Evolutionary conservation across 2,888 invertebrate genomes (phyloP).

Genomic region (Orchesellides sinensis): DNA sequence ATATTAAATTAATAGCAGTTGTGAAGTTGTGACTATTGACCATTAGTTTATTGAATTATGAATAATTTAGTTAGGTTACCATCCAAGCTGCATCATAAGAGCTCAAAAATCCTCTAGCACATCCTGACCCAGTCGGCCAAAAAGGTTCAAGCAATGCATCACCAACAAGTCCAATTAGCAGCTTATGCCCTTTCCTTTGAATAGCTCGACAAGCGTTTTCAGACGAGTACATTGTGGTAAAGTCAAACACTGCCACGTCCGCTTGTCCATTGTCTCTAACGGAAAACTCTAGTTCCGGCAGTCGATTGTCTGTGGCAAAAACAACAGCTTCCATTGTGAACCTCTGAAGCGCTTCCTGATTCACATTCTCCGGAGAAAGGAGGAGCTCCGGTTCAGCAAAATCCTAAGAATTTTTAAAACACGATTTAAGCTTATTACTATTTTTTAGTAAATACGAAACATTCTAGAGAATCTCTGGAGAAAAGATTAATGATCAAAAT

Average conservation of each 20-base stretch:
- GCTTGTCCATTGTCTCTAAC: slow-evolving; percentile 79
- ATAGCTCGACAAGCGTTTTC: slow-evolving; percentile 78
- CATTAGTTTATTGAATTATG: too few relatives aligned
- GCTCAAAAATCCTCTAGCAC: slow-evolving; percentile 80
- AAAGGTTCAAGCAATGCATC: slow-evolving; percentile 80
- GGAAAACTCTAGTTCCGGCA: slow-evolving; percentile 78
- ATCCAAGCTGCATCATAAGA: slow-evolving; percentile 80
- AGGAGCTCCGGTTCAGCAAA: slow-evolving; percentile 78
- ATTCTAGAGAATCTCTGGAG: too few relatives aligned
- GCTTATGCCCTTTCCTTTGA: slow-evolving; percentile 77
- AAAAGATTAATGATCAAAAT: too few relatives aligned
- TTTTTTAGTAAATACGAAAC: too few relatives aligned
- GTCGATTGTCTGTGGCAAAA: slow-evolving; percentile 76
- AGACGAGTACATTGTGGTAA: slow-evolving; percentile 80
- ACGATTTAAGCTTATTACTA: too few relatives aligned
- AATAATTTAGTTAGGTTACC: too few relatives aligned
- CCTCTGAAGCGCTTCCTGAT: slow-evolving; percentile 77
- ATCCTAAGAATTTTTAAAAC: slow-evolving; percentile 76
- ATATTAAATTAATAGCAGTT: too few relatives aligned
- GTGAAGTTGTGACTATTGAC: too few relatives aligned
- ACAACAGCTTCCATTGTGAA: slow-evolving; percentile 80
- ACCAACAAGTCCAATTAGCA: slow-evolving; percentile 79
- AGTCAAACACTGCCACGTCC: slow-evolving; percentile 81
- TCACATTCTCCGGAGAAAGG: slow-evolving; percentile 78
- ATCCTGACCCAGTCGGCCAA: slow-evolving; percentile 81